Percentiles rank a stretch among this genome's conserved stretches.
Evolutionary conservation across 2,888 invertebrate genomes (phyloP).

Genomic region (Tenthredo mesomela): DNA sequence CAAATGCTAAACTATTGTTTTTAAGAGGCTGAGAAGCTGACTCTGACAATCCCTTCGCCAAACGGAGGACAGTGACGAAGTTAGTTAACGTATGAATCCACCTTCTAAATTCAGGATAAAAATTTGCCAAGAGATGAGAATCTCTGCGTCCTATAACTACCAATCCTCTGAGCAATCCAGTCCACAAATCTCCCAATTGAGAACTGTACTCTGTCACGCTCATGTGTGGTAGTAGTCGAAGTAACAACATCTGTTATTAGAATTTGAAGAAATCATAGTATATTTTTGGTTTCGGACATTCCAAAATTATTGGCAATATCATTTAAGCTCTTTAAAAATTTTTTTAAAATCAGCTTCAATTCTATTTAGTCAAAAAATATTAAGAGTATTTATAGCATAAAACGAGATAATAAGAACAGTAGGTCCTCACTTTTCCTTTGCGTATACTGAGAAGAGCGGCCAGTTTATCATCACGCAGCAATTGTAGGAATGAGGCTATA

Average conservation of each 20-base stretch:
- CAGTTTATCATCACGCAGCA: constrained; percentile 86
- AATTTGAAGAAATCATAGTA: constrained; percentile 16
- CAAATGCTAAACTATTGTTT: constrained; percentile 76
- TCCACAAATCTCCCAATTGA: constrained; percentile 82
- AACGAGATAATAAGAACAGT: neutral
- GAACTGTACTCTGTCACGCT: constrained; percentile 77
- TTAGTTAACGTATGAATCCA: constrained; percentile 74
- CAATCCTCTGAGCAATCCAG: constrained; percentile 81
- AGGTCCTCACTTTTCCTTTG: constrained; percentile 87
- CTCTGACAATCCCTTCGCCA: constrained; percentile 71
- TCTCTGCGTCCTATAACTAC: constrained; percentile 82
- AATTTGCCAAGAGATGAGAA: constrained; percentile 79
- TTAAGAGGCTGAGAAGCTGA: constrained; percentile 69
- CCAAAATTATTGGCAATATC: too few relatives aligned
- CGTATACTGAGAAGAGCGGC: constrained; percentile 87
- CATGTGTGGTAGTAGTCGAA: constrained; percentile 84
- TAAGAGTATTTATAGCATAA: neutral
- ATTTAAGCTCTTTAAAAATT: too few relatives aligned
- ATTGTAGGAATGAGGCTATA: constrained; percentile 82
- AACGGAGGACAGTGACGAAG: constrained; percentile 64
- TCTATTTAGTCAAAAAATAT: neutral
- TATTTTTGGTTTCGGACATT: neutral
- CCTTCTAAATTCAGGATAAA: constrained; percentile 82
- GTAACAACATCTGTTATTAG: constrained; percentile 82
- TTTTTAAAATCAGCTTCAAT: too few relatives aligned